phyloP scores from a whole-genome alignment of 2,113 vertebrate genomes.

The Ceuthmochares aereus region DNA sequence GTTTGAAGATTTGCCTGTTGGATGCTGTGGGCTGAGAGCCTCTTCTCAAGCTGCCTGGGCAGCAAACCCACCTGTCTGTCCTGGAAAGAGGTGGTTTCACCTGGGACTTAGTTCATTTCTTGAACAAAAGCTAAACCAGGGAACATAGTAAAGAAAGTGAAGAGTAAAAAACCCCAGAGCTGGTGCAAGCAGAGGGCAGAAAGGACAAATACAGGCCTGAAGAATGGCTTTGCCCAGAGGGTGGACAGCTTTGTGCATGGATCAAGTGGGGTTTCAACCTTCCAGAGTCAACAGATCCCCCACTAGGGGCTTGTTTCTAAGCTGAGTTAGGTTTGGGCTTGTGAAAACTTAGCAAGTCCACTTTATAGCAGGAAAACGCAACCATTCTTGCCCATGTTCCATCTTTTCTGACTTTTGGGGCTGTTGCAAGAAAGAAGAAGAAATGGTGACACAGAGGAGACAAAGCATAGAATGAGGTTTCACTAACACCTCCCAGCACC shows the following conservation, averaged over 20 bases:
- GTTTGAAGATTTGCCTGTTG: not conserved
- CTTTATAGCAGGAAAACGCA: not conserved
- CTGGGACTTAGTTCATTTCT: not conserved
- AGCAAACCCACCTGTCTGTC: not conserved
- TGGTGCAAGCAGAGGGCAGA: rapidly evolving
- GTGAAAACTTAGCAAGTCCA: not conserved
- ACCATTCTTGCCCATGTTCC: rapidly evolving
- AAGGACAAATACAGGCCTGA: rapidly evolving
- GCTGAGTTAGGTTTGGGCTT: not conserved
- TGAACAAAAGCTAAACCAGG: not conserved
- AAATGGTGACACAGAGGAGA: not conserved
- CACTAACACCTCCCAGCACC: rapidly evolving
- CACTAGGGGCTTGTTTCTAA: rapidly evolving
- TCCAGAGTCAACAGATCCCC: not conserved
- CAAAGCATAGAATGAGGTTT: not conserved
- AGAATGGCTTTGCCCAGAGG: not conserved
- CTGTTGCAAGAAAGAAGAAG: no score
- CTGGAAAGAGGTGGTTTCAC: not conserved
- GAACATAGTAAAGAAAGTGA: rapidly evolving
- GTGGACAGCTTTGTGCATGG: rapidly evolving
- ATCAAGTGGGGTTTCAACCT: rapidly evolving
- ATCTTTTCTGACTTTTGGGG: not conserved
- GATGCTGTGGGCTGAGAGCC: not conserved
- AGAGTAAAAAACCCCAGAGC: rapidly evolving
- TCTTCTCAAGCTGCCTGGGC: not conserved